Evolutionary conservation across 2,888 invertebrate genomes (phyloP).

Genomic region (Melinopterus prodromus): DNA sequence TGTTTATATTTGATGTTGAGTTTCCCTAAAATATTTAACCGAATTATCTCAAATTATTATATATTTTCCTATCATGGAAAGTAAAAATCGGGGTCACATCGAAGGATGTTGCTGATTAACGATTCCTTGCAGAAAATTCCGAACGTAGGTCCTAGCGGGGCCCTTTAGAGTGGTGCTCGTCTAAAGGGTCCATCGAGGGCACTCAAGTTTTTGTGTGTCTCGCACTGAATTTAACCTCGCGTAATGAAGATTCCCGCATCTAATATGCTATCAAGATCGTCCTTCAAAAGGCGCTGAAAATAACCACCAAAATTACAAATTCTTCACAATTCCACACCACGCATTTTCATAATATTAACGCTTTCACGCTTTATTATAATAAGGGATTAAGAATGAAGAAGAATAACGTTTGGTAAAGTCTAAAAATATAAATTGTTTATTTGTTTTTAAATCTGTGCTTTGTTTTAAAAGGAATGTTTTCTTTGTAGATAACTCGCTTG

Average conservation of each 20-base stretch:
- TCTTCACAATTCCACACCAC: background rate
- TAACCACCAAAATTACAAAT: background rate
- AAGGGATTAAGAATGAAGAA: no score
- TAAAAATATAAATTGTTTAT: no score
- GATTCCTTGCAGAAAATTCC: no score
- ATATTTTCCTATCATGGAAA: no score
- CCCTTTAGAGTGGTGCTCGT: background rate
- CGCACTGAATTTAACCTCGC: background rate
- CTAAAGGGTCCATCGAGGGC: background rate
- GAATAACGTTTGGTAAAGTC: no score
- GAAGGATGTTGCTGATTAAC: no score
- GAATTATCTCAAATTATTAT: no score
- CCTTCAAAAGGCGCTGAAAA: background rate
- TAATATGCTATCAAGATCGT: background rate
- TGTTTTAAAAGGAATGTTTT: background rate
- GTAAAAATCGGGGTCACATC: no score
- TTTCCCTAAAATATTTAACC: no score
- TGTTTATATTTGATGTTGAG: no score
- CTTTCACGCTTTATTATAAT: no score
- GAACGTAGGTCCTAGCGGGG: background rate
- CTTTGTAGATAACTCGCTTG: conserved; percentile 43
- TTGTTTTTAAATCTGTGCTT: background rate
- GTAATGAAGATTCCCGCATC: background rate
- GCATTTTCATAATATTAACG: no score
- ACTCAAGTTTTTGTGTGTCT: background rate